Conservation (phyloP, 1,140 invertebrate species). For the Drosophila watanabei region DNA sequence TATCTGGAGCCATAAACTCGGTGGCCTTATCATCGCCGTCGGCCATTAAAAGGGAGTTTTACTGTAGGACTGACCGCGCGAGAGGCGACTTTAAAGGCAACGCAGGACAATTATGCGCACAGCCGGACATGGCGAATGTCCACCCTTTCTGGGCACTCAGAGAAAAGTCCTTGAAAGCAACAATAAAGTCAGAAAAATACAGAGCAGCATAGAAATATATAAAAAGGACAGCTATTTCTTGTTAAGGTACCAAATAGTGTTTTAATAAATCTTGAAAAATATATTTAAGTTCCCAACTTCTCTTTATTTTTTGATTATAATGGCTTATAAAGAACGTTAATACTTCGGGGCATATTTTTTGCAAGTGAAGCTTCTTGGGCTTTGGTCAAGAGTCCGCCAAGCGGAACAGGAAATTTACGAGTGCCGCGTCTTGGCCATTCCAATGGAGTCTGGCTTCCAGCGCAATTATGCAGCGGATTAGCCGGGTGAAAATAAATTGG, state of each 20-base stretch:
- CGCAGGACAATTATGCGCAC: conserved; percentile 68
- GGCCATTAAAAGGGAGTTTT: conserved; percentile 76
- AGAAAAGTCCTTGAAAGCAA: background rate
- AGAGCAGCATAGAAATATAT: background rate
- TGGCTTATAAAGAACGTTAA: background rate
- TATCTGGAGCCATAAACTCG: conserved; percentile 79
- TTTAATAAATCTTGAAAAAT: background rate
- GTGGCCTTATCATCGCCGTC: conserved; percentile 63
- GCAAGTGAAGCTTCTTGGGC: conserved; percentile 8
- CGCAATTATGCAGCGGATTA: conserved; percentile 71
- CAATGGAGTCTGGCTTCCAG: conserved; percentile 19
- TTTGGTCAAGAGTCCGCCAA: conserved; percentile 23
- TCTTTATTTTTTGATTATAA: background rate
- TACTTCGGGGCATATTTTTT: background rate
- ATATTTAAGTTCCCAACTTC: too few relatives aligned
- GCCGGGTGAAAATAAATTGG: conserved; percentile 59
- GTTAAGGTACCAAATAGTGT: too few relatives aligned
- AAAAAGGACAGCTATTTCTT: background rate
- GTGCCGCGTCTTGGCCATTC: conserved; percentile 36
- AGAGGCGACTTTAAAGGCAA: conserved; percentile 56
- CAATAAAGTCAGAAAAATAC: background rate
- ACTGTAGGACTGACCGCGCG: conserved; percentile 41
- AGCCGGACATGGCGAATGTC: conserved; percentile 64
- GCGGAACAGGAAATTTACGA: conserved; percentile 67
- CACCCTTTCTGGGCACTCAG: conserved; percentile 17